Percentiles rank a stretch among this genome's conserved stretches.
phyloP scores from a whole-genome alignment of 2,113 vertebrate genomes.

The Labeo catla region DNA sequence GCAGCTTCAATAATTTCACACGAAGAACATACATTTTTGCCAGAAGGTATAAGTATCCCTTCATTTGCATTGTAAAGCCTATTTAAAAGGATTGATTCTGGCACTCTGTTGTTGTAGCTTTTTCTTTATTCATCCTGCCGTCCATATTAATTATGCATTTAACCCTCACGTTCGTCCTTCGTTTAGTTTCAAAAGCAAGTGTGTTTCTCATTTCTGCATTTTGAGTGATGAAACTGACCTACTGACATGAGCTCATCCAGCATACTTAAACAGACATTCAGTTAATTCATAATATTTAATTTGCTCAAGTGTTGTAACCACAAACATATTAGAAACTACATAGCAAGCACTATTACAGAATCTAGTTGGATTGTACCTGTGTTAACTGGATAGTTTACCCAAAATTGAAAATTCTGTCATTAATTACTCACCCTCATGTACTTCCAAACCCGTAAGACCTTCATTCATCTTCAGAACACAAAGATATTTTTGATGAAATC shows the following conservation, averaged over 20 bases:
- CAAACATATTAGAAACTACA: neutral
- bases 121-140: neutral
- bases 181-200: conserved; percentile 14
- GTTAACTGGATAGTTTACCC: no score
- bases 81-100: neutral
- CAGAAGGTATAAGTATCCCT: neutral
- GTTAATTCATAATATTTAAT: neutral
- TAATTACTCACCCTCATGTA: no score
- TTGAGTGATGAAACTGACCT: neutral
- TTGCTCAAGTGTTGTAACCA: neutral
- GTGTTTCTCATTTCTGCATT: neutral
- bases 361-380: neutral
- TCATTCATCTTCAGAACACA: no score
- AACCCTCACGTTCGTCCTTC: conserved; percentile 7
- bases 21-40: neutral
- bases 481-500: no score
- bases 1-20: neutral
- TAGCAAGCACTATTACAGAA: neutral
- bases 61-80: conserved; percentile 1
- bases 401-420: no score
- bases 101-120: neutral
- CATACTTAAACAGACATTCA: neutral
- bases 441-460: no score
- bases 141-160: neutral
- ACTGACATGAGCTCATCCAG: neutral